These are phyloP conservation scores for Mola mola DNA, from an alignment of 2,113 vertebrate genomes.

Conservation along the genomic window DNA sequence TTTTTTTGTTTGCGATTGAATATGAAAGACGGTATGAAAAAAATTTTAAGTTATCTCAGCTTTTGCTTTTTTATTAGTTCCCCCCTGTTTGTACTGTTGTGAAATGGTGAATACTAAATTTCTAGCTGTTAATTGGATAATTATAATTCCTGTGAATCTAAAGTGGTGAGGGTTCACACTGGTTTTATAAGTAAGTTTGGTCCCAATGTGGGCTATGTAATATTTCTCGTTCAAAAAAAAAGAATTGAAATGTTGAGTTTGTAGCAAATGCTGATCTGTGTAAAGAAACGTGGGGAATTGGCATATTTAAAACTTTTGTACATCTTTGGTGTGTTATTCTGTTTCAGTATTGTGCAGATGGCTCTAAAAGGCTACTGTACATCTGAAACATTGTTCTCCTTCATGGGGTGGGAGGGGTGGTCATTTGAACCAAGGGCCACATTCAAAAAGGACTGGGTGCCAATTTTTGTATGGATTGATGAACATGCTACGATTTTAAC, in stretches of 20 bases:
- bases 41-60: conserved; percentile 28
- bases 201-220: conserved; percentile 75
- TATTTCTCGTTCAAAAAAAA: conserved; percentile 60
- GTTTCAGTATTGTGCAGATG: conserved; percentile 61
- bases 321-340: conserved; percentile 66
- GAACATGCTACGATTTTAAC: conserved; percentile 73
- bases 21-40: too few species aligned
- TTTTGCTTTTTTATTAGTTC: conserved; percentile 26
- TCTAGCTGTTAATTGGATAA: conserved; percentile 60
- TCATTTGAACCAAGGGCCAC: conserved; percentile 40
- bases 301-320: conserved; percentile 66
- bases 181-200: conserved; percentile 60
- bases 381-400: conserved; percentile 64
- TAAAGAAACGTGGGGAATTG: conserved; percentile 56
- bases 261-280: conserved; percentile 75
- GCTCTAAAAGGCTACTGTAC: conserved; percentile 62
- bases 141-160: conserved; percentile 39
- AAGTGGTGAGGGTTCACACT: conserved; percentile 7
- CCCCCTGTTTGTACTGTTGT: conserved; percentile 25
- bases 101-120: conserved; percentile 41
- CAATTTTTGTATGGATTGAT: conserved; percentile 76
- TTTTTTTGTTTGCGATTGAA: too few species aligned
- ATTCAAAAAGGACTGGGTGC: conserved; percentile 54
- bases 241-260: conserved; percentile 65
- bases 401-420: conserved; percentile 36